phyloP scores from a whole-genome alignment of 2,888 invertebrate species.

The Subacronicta megacephala region DNA sequence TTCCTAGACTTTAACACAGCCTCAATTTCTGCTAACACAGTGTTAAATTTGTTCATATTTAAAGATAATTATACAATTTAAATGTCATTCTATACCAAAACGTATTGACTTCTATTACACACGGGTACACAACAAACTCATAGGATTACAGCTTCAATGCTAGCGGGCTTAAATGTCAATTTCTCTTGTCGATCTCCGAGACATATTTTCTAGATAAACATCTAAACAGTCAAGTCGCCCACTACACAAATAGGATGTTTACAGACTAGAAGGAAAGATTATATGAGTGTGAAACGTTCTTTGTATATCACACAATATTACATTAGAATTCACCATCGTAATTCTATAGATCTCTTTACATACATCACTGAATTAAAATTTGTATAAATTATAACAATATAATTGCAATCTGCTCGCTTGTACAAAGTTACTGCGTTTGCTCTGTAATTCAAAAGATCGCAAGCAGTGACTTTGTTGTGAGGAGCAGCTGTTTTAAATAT shows the following conservation, averaged over 20 bases:
- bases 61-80: too few relatives aligned
- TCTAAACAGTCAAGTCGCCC: constrained; percentile 59
- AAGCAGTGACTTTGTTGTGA: constrained; percentile 19
- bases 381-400: constrained; percentile 26
- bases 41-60: too few relatives aligned
- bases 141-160: too few relatives aligned
- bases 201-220: constrained; percentile 3
- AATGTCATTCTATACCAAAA: too few relatives aligned
- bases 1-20: too few relatives aligned
- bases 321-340: constrained; percentile 40
- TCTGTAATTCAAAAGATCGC: neutral
- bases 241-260: constrained; percentile 55
- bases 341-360: constrained; percentile 35
- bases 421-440: constrained; percentile 14
- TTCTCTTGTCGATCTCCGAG: too few relatives aligned
- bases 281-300: constrained; percentile 47
- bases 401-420: constrained; percentile 16
- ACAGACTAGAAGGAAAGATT: constrained; percentile 72
- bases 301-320: constrained; percentile 64
- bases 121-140: too few relatives aligned
- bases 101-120: too few relatives aligned
- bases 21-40: too few relatives aligned
- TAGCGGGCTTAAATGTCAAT: too few relatives aligned
- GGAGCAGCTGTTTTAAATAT: constrained; percentile 2
- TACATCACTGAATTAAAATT: constrained; percentile 21